Evolutionary conservation across 2,888 invertebrate genomes (phyloP), one percentile per base, ranked within the genome.

Genomic region (Dione vanillae): DNA sequence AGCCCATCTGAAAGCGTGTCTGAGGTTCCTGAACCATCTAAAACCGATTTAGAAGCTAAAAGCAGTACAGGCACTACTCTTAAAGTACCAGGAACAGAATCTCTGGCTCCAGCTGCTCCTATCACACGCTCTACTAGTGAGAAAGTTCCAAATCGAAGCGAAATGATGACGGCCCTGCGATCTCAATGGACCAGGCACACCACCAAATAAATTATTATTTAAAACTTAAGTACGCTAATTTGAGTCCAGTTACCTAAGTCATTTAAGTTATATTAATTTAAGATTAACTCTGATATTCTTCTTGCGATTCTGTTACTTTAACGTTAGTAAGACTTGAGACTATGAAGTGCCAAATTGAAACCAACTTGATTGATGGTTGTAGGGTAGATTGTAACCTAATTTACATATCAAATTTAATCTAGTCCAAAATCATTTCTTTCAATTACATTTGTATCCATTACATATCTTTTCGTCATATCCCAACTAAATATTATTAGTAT

Each of bases 111-210:
- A 27, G 94, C 95, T 2, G 94, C 95, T 7, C 94, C 95, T 56
- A 96, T 96, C 75, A 96, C 96, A 0, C 94, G 97, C 77, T 96
- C 96, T 61, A 97, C 97, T 41, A 97, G 97, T 88, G 97, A 97
- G 82, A 96, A 97, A 85, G 96, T 97, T 72, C 97, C 97, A 7
- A 96, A 97, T 83, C 95, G 97, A 67, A 97, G 96, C 87, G 97
- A 97, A 84, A 94, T 97, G 84, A 97, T 97, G 96, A 95, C 95
- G 35, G 96, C 97, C 79, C 95, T 97, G 77, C 94, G 97, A 76
- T 96, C 96, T 9, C 95, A 96, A 74, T 97, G 97, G 97, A 97
- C 97, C 20, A 94, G 97, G 78, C 97, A 97, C 84, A 98, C 97
- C 40, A 97, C 97, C 43, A 97, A 97, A 90, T 97, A 93, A 85